Evolutionary conservation across 1,140 invertebrate genomes (phyloP), one percentile per base, ranked within the genome.

Genomic region (Magallana gigas): DNA sequence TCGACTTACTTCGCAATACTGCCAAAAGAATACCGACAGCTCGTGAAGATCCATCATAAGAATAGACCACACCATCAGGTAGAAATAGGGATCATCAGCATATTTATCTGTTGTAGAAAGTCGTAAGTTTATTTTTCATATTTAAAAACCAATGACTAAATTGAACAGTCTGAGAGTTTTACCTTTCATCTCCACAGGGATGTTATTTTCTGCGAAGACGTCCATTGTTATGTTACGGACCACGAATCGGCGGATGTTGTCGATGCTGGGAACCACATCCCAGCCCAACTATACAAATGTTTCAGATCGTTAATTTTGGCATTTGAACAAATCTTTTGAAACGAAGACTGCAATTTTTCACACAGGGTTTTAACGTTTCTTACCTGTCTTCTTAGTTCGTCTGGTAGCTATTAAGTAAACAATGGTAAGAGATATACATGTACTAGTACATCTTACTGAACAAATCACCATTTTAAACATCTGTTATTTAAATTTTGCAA

Each of bases 11-110:
- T 57, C 57, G 57, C 81, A 57, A 56, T 83, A 29, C 16, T 83
- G 81, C 81, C 81, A 83, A n/a, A 58, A 57, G 57, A 83, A 83
- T 58, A 57, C 18, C 36, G 81, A 57, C 8, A 83, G 48, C 56
- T 58, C 57, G 9, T 56, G 81, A 5, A 57, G 48, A 29, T 83
- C n/a, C 56, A 57, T n/a, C 48, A 76, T 76, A 2, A 83, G 81
- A 57, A 83, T n/a, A 11, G 81, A 57, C 81, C 81, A 83, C 48
- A 83, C 57, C 81, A 83, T 57, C 18, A 83, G 81, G 48, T 58
- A 57, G 56, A 83, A 83, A 23, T 83, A 83, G 8, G 81, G 81
- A 12, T 83, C 36, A 5, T 48, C 81, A 1, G 18, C 81, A 14
- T 57, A 56, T 12, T 58, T 18, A 23, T 57, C 81, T 83, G 57